A percentile compares a stretch with the other conserved stretches of the same genome.
Evolutionary conservation across 2,888 invertebrate genomes (phyloP).

Genomic region (Chloroclystis v-ata): DNA sequence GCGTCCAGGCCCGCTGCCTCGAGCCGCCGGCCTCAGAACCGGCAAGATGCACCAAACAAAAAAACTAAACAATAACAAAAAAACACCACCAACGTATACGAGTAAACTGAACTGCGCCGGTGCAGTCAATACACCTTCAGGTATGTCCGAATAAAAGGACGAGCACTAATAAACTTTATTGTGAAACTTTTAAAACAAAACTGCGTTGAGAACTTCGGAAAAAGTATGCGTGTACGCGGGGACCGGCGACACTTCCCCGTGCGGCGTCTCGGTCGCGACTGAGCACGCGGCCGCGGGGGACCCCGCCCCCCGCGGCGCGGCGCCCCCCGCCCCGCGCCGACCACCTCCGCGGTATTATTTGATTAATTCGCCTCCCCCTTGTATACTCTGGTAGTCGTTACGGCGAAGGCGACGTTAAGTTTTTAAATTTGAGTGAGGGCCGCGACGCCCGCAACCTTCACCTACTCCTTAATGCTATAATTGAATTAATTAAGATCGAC

Average conservation of each 20-base stretch:
- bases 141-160: conserved; percentile 59
- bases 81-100: conserved; percentile 72
- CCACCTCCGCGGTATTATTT: conserved; percentile 75
- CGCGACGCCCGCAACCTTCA: conserved; percentile 74
- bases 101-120: conserved; percentile 62
- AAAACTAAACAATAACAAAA: conserved; percentile 77
- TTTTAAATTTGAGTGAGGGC: conserved; percentile 74
- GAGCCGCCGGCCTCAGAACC: conserved; percentile 68
- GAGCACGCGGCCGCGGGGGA: conserved; percentile 68
- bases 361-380: conserved; percentile 79
- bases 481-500: conserved; percentile 73
- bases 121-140: conserved; percentile 58
- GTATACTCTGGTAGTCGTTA: conserved; percentile 75
- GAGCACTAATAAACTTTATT: conserved; percentile 67
- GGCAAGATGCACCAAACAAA: conserved; percentile 77
- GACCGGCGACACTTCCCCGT: conserved; percentile 70
- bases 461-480: conserved; percentile 71
- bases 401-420: conserved; percentile 72
- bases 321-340: conserved; percentile 12
- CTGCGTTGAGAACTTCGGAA: conserved; percentile 73
- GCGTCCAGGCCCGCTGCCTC: conserved; percentile 69
- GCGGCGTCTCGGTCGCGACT: conserved; percentile 71
- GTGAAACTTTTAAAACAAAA: conserved; percentile 73
- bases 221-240: conserved; percentile 68
- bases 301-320: conserved; percentile 2